A percentile compares a stretch with the other conserved stretches of the same genome.
phyloP scores from a whole-genome alignment of 2,113 vertebrate genomes.

The Microcebus murinus region DNA sequence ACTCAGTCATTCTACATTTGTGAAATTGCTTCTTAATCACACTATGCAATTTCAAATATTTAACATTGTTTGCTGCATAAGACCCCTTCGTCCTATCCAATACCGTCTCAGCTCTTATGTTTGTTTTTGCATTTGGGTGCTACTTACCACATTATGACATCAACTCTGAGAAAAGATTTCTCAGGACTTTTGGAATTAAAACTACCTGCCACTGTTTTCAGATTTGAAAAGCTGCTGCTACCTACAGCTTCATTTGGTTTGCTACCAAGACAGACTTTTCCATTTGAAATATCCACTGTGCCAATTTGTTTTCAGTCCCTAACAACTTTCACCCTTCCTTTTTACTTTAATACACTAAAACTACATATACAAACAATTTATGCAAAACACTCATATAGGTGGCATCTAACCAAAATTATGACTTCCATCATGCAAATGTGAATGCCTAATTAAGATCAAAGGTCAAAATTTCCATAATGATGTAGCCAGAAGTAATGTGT shows the following conservation, averaged over 20 bases:
- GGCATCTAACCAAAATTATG: conserved; percentile 76
- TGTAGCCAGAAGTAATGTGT: conserved; percentile 74
- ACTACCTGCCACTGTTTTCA: conserved; percentile 48
- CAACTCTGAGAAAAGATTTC: conserved; percentile 54
- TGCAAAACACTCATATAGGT: conserved; percentile 44
- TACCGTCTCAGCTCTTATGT: neutral
- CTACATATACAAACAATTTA: conserved; percentile 47
- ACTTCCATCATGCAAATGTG: conserved; percentile 78
- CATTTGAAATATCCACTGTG: conserved; percentile 61
- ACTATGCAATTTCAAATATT: neutral
- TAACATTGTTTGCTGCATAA: neutral
- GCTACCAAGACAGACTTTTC: conserved; percentile 23
- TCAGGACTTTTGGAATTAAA: conserved; percentile 69
- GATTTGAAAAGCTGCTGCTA: conserved; percentile 51
- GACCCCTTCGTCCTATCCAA: neutral
- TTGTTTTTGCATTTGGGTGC: conserved; percentile 34
- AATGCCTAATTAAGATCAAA: conserved; percentile 81
- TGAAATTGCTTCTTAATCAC: neutral
- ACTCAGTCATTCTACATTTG: neutral
- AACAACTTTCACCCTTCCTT: neutral
- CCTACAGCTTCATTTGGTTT: conserved; percentile 47
- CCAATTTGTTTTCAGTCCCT: conserved; percentile 63
- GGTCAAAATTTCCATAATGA: conserved; percentile 82
- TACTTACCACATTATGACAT: conserved; percentile 58
- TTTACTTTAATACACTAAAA: conserved; percentile 62